These are phyloP conservation scores for Dreissena polymorpha DNA, from an alignment of 1,140 invertebrate genomes.

Conservation along the genomic window DNA sequence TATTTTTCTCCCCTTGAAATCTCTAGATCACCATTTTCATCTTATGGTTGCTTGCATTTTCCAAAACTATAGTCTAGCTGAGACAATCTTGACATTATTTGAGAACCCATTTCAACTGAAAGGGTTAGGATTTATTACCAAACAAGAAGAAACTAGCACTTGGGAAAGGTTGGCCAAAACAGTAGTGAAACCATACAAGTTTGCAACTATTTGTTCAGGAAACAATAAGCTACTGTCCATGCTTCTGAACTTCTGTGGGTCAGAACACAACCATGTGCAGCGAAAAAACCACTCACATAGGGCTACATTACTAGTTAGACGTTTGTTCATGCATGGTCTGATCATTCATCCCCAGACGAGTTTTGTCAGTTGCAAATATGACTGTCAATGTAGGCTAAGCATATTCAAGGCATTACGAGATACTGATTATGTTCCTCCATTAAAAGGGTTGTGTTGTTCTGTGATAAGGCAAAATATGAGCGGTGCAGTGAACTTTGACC, in stretches of 20 bases:
- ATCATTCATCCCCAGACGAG: conserved; percentile 16
- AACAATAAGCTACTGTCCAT: conserved; percentile 11
- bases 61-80: conserved; percentile 13
- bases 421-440: background rate
- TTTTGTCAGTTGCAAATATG: background rate
- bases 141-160: conserved; percentile 11
- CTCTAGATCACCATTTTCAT: conserved; percentile 13
- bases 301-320: conserved; percentile 3
- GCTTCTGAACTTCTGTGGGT: background rate
- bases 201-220: background rate
- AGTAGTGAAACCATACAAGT: conserved; percentile 23
- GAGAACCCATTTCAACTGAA: conserved; percentile 22
- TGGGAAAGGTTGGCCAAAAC: conserved; percentile 15
- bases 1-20: background rate
- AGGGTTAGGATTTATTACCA: conserved; percentile 13
- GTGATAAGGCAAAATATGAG: conserved; percentile 9
- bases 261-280: background rate
- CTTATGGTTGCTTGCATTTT: conserved; percentile 19
- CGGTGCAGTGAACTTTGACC: background rate
- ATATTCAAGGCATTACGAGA: conserved; percentile 1
- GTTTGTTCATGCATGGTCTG: conserved; percentile 6
- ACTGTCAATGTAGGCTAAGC: background rate
- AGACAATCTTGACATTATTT: conserved; percentile 4
- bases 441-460: conserved; percentile 19
- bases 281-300: conserved; percentile 11